phyloP scores from a whole-genome alignment of 2,888 invertebrate genomes.

The Acrobasis repandana region DNA sequence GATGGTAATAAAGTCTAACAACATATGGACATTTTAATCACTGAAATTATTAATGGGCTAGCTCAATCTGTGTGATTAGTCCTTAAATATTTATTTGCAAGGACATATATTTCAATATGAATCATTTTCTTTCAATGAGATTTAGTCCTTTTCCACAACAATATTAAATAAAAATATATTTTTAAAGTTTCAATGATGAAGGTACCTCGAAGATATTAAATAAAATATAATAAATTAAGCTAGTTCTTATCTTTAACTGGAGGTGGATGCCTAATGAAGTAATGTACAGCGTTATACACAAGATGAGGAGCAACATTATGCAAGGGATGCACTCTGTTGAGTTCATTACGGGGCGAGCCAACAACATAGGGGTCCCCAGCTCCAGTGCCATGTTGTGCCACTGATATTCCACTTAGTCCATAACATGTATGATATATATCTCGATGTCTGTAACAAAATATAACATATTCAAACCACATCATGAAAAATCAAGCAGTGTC shows the following conservation, averaged over 20 bases:
- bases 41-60: too few relatives aligned
- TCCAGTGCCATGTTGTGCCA: constrained; percentile 90
- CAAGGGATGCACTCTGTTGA: constrained; percentile 90
- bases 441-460: constrained; percentile 84
- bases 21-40: too few relatives aligned
- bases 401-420: constrained; percentile 95
- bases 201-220: not conserved
- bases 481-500: too few relatives aligned
- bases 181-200: not conserved
- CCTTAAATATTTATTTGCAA: too few relatives aligned
- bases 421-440: constrained; percentile 99
- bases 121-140: not conserved
- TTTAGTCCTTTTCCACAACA: not conserved
- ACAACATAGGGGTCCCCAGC: constrained; percentile 80
- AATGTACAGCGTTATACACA: constrained; percentile 76
- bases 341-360: constrained; percentile 86
- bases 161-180: not conserved
- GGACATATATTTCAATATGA: too few relatives aligned
- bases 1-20: too few relatives aligned
- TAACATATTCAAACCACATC: constrained; percentile 30
- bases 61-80: too few relatives aligned
- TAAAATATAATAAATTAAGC: constrained; percentile 26
- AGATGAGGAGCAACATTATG: constrained; percentile 90
- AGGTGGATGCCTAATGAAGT: constrained; percentile 73
- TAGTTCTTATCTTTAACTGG: constrained; percentile 71